These are phyloP conservation scores for Rafetus swinhoei DNA, from an alignment of 2,113 vertebrate species.

Conservation along the genomic window DNA sequence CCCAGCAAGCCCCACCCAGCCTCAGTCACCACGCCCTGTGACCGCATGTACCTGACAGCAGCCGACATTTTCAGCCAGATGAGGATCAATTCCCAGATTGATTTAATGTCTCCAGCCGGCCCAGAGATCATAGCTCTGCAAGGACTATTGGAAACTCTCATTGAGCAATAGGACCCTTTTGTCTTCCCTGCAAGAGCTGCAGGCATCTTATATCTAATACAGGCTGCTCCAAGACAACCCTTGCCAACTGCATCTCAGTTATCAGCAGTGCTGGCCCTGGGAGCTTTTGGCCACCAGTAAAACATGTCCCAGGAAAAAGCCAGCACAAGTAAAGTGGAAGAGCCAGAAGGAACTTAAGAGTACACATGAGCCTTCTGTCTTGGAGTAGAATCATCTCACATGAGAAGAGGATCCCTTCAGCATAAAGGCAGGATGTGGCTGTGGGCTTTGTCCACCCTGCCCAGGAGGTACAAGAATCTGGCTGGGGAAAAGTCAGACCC, in stretches of 20 bases:
- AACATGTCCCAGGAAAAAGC: background rate
- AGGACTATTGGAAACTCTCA: background rate
- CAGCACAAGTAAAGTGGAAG: background rate
- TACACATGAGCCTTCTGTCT: background rate
- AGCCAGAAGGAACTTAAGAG: background rate
- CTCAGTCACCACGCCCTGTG: background rate
- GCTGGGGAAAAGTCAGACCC: background rate
- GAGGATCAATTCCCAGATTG: slow-evolving; percentile 6
- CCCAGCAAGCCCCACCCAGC: background rate
- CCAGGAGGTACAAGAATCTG: background rate
- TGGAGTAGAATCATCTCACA: background rate
- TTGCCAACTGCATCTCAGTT: background rate
- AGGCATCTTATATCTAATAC: background rate
- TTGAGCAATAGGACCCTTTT: background rate
- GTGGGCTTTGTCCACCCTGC: background rate
- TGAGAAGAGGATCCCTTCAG: background rate
- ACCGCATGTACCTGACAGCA: background rate
- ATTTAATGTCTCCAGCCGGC: background rate
- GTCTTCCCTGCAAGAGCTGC: background rate
- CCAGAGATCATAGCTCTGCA: background rate
- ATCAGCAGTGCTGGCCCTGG: background rate
- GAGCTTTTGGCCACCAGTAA: background rate
- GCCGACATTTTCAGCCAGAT: background rate
- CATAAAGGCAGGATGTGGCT: background rate
- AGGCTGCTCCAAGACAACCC: background rate